Evolutionary conservation across 2,888 invertebrate species (phyloP), one percentile per base, ranked within the genome.

Genomic region (Steinernema scapterisci): DNA sequence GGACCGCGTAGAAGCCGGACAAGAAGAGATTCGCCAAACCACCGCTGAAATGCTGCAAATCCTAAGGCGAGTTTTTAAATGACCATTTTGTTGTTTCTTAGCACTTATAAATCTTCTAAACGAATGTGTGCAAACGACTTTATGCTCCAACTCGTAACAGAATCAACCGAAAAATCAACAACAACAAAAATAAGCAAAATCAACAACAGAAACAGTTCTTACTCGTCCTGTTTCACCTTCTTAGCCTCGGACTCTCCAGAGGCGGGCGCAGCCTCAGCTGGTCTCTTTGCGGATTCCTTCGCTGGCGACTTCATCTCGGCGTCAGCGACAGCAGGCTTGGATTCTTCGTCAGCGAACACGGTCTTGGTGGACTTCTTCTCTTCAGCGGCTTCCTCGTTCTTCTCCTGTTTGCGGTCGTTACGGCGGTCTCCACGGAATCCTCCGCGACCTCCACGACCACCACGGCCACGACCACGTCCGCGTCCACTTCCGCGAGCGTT

Each of bases 261-360:
- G 38, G 38, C 38, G 13, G 31, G 31, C 9, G 31, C 56, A n/a
- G 73, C 56, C 7, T 54, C 73, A 11, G 73, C 73, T 16, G 73
- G 63, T 25, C 25, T 54, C 54, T 54, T 25, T 5, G 21, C 7
- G 54, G 54, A 11, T 6, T 19, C 54, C 54, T 19, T 25, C 25
- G 21, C 25, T 13, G 27, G 45, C 13, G 71, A 2, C 3, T 5
- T 13, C 11, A 16, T 16, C 23, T 56, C 23, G n/a, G 27, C 72
- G 9, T 19, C 21, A 5, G 5, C 48, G 1, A 21, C 48, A 48
- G 72, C 56, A n/a, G 48, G 77, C 19, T 56, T 71, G 16, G 77
- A 71, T 25, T 77, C 79, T 21, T 79, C 79, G 23, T 81, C 80
- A 11, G 72, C 75, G 74, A 81, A 81, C 16, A 80, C 81, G 11